phyloP scores from a whole-genome alignment of 2,113 vertebrate species.

The Toxotes chatareus region DNA sequence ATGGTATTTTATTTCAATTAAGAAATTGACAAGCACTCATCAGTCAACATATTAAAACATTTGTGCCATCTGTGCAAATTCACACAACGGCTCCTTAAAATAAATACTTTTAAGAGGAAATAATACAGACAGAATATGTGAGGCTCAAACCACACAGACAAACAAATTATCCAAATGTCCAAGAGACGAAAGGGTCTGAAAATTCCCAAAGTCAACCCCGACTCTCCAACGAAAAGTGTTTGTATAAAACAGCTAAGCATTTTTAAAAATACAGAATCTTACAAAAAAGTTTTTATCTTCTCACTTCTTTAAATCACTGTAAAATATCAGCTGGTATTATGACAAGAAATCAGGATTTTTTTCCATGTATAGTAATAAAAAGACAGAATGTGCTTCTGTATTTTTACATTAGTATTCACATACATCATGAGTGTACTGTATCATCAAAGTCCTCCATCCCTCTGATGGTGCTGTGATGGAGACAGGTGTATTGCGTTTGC shows the following conservation, averaged over 20 bases:
- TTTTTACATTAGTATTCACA: constrained; percentile 85
- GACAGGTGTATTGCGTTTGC: constrained; percentile 45
- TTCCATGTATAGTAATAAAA: constrained; percentile 76
- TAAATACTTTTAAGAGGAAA: constrained; percentile 87
- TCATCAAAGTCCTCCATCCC: constrained; percentile 62
- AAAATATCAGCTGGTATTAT: constrained; percentile 87
- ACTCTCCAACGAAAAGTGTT: constrained; percentile 77
- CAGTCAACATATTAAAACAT: constrained; percentile 84
- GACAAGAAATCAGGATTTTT: constrained; percentile 80
- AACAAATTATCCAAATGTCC: constrained; percentile 75
- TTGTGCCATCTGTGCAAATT: constrained; percentile 75
- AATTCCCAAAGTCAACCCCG: constrained; percentile 77
- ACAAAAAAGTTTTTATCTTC: constrained; percentile 78
- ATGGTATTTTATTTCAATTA: constrained; percentile 86
- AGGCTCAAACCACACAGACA: constrained; percentile 81
- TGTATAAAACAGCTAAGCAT: constrained; percentile 85
- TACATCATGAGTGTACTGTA: constrained; percentile 66
- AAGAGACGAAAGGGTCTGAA: constrained; percentile 74
- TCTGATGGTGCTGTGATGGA: constrained; percentile 48
- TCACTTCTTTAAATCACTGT: constrained; percentile 82
- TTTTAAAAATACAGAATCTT: constrained; percentile 88
- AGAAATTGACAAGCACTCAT: constrained; percentile 86
- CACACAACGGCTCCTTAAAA: constrained; percentile 81
- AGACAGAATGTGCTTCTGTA: constrained; percentile 85
- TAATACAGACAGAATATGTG: constrained; percentile 84